Percentiles rank a stretch among this genome's conserved stretches.
Evolutionary conservation across 2,888 invertebrate genomes (phyloP).

Genomic region (Ormyrus thymus): DNA sequence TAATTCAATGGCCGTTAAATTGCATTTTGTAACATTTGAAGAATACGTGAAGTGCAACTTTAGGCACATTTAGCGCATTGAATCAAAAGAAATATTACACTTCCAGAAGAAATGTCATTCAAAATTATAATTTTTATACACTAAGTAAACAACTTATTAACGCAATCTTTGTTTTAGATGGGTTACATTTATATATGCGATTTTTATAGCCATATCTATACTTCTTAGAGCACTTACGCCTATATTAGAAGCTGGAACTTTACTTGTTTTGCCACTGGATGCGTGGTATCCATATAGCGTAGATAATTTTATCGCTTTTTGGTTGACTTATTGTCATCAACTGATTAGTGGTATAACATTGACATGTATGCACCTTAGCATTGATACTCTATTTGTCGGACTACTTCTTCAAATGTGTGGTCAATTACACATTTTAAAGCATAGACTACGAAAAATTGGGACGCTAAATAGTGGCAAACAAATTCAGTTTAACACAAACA

Average conservation of each 20-base stretch:
- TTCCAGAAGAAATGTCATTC: not conserved
- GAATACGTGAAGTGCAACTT: too few relatives aligned
- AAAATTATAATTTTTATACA: not conserved
- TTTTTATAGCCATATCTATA: constrained; percentile 1
- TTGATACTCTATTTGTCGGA: constrained; percentile 31
- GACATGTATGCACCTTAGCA: constrained; percentile 8
- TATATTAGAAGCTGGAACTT: constrained; percentile 23
- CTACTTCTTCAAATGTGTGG: constrained; percentile 24
- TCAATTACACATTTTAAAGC: constrained; percentile 38
- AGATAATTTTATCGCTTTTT: constrained; percentile 15
- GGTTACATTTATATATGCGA: constrained; percentile 6
- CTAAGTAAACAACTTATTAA: not conserved
- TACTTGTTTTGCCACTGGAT: constrained; percentile 38
- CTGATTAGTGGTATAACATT: constrained; percentile 27
- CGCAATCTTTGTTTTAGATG: not conserved
- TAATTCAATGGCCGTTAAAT: too few relatives aligned
- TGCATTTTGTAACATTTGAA: too few relatives aligned
- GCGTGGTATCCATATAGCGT: constrained; percentile 35
- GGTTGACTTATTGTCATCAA: constrained; percentile 38
- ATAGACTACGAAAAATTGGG: constrained; percentile 5
- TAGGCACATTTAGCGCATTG: too few relatives aligned
- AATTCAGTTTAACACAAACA: not conserved
- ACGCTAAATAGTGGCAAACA: too few relatives aligned
- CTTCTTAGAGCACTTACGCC: constrained; percentile 16
- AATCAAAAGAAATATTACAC: not conserved